These are phyloP conservation scores for Parus major DNA, from an alignment of 2,113 vertebrate species.

Conservation along the genomic window DNA sequence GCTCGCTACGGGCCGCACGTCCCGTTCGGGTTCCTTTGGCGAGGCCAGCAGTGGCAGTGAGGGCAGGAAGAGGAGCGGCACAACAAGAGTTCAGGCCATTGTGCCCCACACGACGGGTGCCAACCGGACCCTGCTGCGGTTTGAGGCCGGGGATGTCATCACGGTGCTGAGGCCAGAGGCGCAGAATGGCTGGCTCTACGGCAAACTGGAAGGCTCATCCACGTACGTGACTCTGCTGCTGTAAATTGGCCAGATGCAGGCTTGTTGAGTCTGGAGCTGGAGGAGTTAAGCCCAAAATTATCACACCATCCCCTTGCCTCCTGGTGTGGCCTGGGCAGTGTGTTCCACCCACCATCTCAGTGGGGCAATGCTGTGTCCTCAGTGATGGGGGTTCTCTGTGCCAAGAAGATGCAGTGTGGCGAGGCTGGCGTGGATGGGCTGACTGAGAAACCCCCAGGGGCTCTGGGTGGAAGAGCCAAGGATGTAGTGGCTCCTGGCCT, in stretches of 20 bases:
- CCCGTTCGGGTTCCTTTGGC: constrained; percentile 86
- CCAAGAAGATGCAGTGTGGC: background rate
- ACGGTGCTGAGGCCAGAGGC: constrained; percentile 77
- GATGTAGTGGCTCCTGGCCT: background rate
- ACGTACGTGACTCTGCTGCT: constrained; percentile 68
- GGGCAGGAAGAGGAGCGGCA: constrained; percentile 3
- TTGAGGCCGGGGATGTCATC: constrained; percentile 79
- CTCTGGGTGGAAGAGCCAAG: background rate
- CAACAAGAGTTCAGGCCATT: constrained; percentile 79
- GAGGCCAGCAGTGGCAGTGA: constrained; percentile 73
- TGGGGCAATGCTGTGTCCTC: fast-evolving
- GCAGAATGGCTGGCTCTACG: constrained; percentile 92
- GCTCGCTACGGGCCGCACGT: constrained; percentile 48
- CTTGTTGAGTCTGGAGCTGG: background rate
- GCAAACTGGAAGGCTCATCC: constrained; percentile 78
- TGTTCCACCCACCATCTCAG: background rate
- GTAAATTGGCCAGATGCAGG: background rate
- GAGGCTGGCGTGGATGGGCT: background rate
- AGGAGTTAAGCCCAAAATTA: background rate
- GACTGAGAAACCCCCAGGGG: background rate
- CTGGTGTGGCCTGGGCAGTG: background rate
- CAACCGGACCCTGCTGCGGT: constrained; percentile 85
- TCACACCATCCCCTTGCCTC: fast-evolving
- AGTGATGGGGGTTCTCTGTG: fast-evolving
- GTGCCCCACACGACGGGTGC: constrained; percentile 76